Conservation (phyloP, 2,797 vertebrate genomes). For the Anguilla obscura region DNA sequence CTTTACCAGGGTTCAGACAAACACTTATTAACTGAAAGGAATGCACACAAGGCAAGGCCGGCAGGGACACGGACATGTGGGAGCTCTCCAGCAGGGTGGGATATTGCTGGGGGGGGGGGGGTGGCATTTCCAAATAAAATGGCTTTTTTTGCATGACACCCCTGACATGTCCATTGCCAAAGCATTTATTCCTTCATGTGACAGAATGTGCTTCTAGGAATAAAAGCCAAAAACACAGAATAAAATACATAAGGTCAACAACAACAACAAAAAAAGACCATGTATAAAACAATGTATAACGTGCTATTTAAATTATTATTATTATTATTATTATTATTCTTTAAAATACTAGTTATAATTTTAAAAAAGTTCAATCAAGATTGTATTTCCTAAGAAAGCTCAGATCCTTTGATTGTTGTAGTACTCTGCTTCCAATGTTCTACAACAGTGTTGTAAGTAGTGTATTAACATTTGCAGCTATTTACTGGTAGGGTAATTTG, state of each 20-base stretch:
- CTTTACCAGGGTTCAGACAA: slow-evolving; percentile 65
- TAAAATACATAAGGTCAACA: background rate
- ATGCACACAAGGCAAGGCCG: slow-evolving; percentile 67
- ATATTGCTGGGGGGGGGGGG: slow-evolving; percentile 34
- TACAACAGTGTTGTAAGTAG: too few species aligned
- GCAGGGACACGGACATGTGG: slow-evolving; percentile 21
- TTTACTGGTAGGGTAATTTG: too few species aligned
- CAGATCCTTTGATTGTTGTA: too few species aligned
- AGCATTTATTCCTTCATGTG: background rate
- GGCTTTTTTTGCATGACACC: background rate
- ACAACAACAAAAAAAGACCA: too few species aligned
- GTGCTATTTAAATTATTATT: too few species aligned
- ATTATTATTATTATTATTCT: background rate
- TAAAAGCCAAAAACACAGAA: background rate
- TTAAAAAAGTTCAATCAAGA: too few species aligned
- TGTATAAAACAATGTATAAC: too few species aligned
- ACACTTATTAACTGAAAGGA: slow-evolving; percentile 77
- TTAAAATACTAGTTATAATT: too few species aligned
- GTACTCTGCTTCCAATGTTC: too few species aligned
- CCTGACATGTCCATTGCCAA: background rate
- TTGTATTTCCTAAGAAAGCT: too few species aligned
- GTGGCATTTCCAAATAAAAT: slow-evolving; percentile 29
- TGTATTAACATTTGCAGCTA: too few species aligned
- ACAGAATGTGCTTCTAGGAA: background rate
- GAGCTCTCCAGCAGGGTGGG: slow-evolving; percentile 33